Evolutionary conservation across 2,113 vertebrate genomes (phyloP), one percentile per base, ranked within the genome.

Genomic region (Syngnathus scovelli): DNA sequence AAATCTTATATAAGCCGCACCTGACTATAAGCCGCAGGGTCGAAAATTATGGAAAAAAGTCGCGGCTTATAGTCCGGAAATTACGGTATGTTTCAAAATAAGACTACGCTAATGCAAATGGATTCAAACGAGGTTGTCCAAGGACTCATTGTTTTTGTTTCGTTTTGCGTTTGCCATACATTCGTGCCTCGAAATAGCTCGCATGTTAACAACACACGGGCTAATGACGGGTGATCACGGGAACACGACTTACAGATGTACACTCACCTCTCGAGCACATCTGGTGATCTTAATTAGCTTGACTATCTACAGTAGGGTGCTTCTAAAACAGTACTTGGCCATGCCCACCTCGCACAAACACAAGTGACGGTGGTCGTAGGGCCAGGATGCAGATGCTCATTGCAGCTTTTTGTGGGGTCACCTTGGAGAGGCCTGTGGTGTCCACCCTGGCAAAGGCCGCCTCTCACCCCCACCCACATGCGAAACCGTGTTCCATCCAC

Each of bases 231-330:
- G 15, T 6, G 10, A 13, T 27, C 19, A 10, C 36, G 18, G 75
- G 74, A 78, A 70, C 82, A 77, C 87, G 87, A 90, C 81, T 90
- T 90, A 89, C 67, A 64, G 60, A 86, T 90, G 87, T 89, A 88
- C 52, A 1, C 68, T 73, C 64, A 44, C 72, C 81, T 69, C 78
- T 64, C 72, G 70, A 8, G 64, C 54, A 63, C 65, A 23, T 52
- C 49, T 60, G 2, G 5, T 38, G 37, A 38, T 36, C 58, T 38
- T 60, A 16, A 38, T 60, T 38, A 36, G 58, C 36, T 60, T 36
- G 3, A 58, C 56, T 4, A 3, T 51, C 6, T 8, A 41, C 19
- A 39, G 2, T 15, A 61, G 27, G 33, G 23, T 52, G 58, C 18
- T 16, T 64, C 10, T 7, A 37, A 51, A 68, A 72, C 44, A 12